These are phyloP conservation scores for Allacma fusca DNA, from an alignment of 2,888 invertebrate genomes.

Conservation along the genomic window DNA sequence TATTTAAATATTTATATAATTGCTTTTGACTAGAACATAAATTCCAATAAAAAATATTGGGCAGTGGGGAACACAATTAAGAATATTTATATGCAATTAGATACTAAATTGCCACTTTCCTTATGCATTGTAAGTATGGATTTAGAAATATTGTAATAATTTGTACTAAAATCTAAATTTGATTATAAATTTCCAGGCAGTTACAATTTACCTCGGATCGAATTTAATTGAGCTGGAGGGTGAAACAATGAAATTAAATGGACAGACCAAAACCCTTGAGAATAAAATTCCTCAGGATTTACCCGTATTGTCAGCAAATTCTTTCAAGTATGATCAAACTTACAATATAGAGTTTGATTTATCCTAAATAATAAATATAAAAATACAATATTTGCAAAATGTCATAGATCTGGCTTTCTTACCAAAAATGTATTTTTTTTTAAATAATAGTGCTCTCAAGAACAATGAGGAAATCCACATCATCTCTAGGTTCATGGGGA, in stretches of 20 bases:
- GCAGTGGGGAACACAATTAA: no score
- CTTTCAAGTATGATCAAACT: conserved; percentile 22
- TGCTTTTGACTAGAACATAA: no score
- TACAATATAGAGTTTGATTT: not conserved
- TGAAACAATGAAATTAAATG: conserved; percentile 25
- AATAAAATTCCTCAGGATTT: conserved; percentile 8
- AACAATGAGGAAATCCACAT: conserved; percentile 55
- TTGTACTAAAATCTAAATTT: not conserved
- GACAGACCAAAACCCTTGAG: conserved; percentile 7
- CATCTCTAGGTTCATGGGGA: conserved; percentile 30
- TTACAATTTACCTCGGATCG: conserved; percentile 50
- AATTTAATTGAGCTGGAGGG: conserved; percentile 40
- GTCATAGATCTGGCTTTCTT: no score
- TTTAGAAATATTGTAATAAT: no score
- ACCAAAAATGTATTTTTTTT: no score
- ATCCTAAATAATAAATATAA: not conserved
- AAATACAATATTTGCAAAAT: no score
- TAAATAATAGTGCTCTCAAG: conserved; percentile 47
- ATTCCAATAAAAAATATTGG: no score
- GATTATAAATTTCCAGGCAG: conserved; percentile 42
- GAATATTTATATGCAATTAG: no score
- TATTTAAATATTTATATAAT: no score
- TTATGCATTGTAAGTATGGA: no score
- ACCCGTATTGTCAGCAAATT: not conserved
- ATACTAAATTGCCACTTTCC: no score